A percentile compares a stretch with the other conserved stretches of the same genome.
Evolutionary conservation across 2,113 vertebrate species (phyloP).

Genomic region (Silurus meridionalis): DNA sequence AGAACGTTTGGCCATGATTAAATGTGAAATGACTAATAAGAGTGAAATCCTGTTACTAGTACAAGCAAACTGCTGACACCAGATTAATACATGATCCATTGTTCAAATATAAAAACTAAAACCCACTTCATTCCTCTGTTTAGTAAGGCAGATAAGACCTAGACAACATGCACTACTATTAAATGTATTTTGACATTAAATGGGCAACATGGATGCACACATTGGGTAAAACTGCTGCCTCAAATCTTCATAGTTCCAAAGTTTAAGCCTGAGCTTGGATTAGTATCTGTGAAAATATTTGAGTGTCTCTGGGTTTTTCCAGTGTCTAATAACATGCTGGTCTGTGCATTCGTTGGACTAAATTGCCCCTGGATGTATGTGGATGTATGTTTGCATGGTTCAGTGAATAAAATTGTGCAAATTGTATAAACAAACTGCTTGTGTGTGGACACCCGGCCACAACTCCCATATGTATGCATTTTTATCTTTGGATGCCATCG

Average conservation of each 20-base stretch:
- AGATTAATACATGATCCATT: background rate
- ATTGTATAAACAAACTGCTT: background rate
- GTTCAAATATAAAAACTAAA: background rate
- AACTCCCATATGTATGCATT: background rate
- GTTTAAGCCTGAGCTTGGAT: background rate
- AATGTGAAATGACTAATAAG: background rate
- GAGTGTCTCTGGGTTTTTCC: no score
- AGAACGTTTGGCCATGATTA: conserved; percentile 6
- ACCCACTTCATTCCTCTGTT: background rate
- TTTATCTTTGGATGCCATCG: background rate
- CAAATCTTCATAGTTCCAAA: background rate
- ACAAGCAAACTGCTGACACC: conserved; percentile 5
- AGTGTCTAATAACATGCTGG: background rate
- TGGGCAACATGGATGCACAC: background rate
- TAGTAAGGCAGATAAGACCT: background rate
- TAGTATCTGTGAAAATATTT: background rate
- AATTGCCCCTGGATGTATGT: background rate
- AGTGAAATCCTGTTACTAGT: background rate
- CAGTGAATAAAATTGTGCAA: background rate
- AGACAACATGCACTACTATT: background rate
- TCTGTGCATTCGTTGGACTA: background rate
- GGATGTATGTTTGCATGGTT: background rate
- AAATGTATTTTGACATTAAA: background rate
- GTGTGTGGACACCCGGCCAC: background rate
- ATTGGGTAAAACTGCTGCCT: background rate